Evolutionary conservation across 2,888 invertebrate genomes (phyloP), one percentile per base, ranked within the genome.

Genomic region (Pantelozetes paolii): DNA sequence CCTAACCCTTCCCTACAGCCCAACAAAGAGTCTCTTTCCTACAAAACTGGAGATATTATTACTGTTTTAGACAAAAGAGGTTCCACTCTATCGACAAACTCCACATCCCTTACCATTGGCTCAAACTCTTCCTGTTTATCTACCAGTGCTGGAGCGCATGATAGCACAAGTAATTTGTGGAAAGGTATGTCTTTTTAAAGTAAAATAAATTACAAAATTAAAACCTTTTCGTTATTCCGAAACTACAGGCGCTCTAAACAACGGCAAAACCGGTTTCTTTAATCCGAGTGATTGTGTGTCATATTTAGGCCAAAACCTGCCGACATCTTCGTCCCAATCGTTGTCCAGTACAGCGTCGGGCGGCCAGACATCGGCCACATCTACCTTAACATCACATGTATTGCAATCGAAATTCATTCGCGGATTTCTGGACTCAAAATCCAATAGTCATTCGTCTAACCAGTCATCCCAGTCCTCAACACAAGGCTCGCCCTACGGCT

Each of bases 231-330:
- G 9, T 54, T 8, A 32, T 30, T n/a, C 20, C 3, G 11, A 13
- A n/a, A 48, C 28, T 26, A 28, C 67, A 67, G 67, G 67, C 15
- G 91, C 92, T 0, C 82, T 93, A 26, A 88, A 89, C 64, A 90
- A 89, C 78, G 96, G 97, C 0, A 91, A 94, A 80, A 91, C 91
- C n/a, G 97, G 98, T 0, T 85, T 90, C 73, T 96, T 98, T 82
- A 91, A 93, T 84, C 94, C 97, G 0, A 87, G 87, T 11, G 89
- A 92, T 80, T 92, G 92, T 9, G 92, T 94, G 74, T 90, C 94
- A 0, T 94, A 92, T 81, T 84, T 92, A 1, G 90, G 91, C 45
- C 87, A 87, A n/a, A 89, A 89, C 82, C 84, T 90, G 71, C 88
- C 88, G 0, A 80, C 86, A 73, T 67, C 40, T 40, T 67, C 67